Conservation (phyloP, 2,113 vertebrate genomes). For the Pholis gunnellus region DNA sequence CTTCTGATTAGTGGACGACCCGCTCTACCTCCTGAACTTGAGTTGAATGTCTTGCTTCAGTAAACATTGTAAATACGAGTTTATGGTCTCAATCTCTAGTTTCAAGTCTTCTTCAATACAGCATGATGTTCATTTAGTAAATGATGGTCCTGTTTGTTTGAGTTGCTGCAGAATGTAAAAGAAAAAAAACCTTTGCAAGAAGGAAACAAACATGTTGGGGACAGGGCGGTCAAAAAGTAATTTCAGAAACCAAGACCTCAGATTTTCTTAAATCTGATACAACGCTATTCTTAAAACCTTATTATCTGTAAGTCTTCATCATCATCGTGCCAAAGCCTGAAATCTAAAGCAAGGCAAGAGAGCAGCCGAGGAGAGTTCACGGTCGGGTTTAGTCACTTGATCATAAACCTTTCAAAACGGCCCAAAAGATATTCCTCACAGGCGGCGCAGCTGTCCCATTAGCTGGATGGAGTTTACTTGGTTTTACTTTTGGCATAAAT, state of each 20-base stretch:
- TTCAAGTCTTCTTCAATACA: too few relatives aligned
- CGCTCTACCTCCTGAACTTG: too few relatives aligned
- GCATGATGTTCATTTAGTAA: background rate
- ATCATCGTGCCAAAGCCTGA: background rate
- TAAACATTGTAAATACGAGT: too few relatives aligned
- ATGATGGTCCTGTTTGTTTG: background rate
- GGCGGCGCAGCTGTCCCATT: background rate
- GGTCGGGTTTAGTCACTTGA: conserved; percentile 19
- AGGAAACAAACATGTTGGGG: background rate
- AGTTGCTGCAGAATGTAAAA: background rate
- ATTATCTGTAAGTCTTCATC: conserved; percentile 32
- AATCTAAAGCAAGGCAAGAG: conserved; percentile 22
- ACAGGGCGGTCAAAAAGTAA: background rate
- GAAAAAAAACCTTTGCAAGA: background rate
- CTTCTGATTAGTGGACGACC: too few relatives aligned
- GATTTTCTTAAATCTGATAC: conserved; percentile 8
- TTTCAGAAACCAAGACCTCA: conserved; percentile 2
- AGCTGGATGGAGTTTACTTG: background rate
- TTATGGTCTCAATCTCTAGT: too few relatives aligned
- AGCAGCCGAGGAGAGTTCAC: conserved; percentile 24
- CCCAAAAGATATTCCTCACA: background rate
- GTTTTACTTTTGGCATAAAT: conserved; percentile 4
- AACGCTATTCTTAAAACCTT: background rate
- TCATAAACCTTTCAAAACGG: conserved; percentile 7
- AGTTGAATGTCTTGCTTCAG: too few relatives aligned